Evolutionary conservation across 2,888 invertebrate genomes (phyloP), one percentile per base, ranked within the genome.

Genomic region (Parelbella ahira): DNA sequence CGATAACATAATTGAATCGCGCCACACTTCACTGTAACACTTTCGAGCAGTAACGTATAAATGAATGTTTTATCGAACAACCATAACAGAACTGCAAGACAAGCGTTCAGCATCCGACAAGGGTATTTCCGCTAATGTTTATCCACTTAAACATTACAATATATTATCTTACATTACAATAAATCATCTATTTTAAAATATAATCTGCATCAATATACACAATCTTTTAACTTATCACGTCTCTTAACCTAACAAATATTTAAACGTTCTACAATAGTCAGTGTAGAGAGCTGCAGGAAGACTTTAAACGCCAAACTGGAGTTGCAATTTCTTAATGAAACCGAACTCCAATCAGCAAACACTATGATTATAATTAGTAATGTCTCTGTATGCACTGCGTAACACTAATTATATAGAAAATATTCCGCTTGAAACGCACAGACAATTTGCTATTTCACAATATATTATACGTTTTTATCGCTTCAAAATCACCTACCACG

Each of bases 241-340:
- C 60, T 52, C 75, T 83, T 84, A 82, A 72, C 81, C 80, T 84
- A 86, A 77, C 65, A 76, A 78, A 80, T 78, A 54, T 44, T 45
- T 32, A 75, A 78, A 71, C 66, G 66, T 63, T 76, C 84, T 86
- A 84, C 78, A 74, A 69, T 79, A 86, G 81, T 84, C 87, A 87
- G 87, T 87, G 87, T 87, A 87, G 68, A 87, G 87, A 87, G 87
- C 87, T 87, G 87, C 81, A 82, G 87, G 87, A 87, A 87, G 86
- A 87, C 87, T 64, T 86, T 72, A 60, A 71, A 84, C 86, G 59
- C 82, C 81, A 70, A 66, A 49, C 44, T 43, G 50, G 44, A 53
- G 20, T 23, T 4, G 10, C 12, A 4, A 10, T 15, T 19, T 42
- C 41, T 6, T 8, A 13, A 29, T 19, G 19, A 20, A 37, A 37